Base-by-base conservation (phyloP, 2,113 vertebrate species). In the Loxodonta africana region DNA sequence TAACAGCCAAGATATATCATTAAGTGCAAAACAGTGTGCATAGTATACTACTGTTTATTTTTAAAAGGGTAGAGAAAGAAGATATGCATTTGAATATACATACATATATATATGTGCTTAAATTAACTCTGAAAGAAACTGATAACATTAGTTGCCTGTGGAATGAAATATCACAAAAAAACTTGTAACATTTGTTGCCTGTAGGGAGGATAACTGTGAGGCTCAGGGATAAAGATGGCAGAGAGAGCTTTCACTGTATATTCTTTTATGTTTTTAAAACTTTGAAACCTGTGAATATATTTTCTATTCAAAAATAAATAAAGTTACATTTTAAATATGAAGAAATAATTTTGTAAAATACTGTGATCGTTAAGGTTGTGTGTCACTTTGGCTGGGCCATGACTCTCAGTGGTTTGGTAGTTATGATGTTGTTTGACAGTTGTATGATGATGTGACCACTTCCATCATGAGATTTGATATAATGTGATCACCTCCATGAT, bases 41-140 rank as follows among this genome's bases (percentile, higher is more conserved):
- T n/a, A 37, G 28, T 41, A 81, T 44, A 57, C 10, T 11, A n/a
- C 26, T 10, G 71, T 81, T 85, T 86, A 67, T 41, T 53, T 80
- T 81, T 81, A 46, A 88, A 88, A 92, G 78, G 20, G 37, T 69
- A 71, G 33, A 33, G 4, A 65, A 91, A 51, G 25, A 48, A 53
- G 53, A 41, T 53, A 37, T 57, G 53, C 23, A 33, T 82, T 91
- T 91, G 26, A 71, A n/a, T 7, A 71, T 26, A 15, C 5, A n/a
- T 41, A 48, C 9, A 48, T 48, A 48, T 67, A 77, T 28, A 23
- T 41, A 23, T 53, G 26, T 77, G 41, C 12, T 67, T 84, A 77
- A 77, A 65, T 83, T 77, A 53, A 17, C 71, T 90, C 63, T 94
- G 11, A 81, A 94, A 88, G 48, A 90, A 94, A 53, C 41, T 62